phyloP scores from a whole-genome alignment of 1,140 invertebrate genomes.

The Ceratosolen fusciceps region DNA sequence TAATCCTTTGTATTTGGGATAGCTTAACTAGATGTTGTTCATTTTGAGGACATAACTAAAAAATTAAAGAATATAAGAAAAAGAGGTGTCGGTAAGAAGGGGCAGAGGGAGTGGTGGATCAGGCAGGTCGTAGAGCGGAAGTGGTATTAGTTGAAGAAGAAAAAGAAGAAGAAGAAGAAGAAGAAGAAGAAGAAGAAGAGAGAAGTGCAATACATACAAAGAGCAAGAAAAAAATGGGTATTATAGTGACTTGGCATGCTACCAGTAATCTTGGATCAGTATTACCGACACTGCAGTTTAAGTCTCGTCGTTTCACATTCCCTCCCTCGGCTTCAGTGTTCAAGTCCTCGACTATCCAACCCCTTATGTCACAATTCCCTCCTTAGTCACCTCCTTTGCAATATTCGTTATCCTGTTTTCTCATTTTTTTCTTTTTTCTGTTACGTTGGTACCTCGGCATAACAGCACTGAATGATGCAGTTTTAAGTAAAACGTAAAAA shows the following conservation, averaged over 20 bases:
- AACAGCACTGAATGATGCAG: not conserved
- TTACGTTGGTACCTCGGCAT: not conserved
- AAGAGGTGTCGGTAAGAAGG: not conserved
- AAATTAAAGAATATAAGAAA: not conserved
- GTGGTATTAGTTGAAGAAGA: too few species aligned
- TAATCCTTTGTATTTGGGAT: too few species aligned
- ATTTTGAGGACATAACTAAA: not conserved
- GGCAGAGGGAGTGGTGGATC: not conserved
- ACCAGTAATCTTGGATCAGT: slow-evolving; percentile 48
- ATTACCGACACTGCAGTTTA: slow-evolving; percentile 46
- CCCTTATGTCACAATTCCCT: not conserved
- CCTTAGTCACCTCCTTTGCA: not conserved
- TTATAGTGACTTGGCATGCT: slow-evolving; percentile 37
- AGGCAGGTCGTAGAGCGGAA: too few species aligned
- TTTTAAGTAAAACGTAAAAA: slow-evolving; percentile 13
- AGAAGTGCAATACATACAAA: not conserved
- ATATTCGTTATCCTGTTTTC: not conserved
- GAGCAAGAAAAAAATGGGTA: not conserved
- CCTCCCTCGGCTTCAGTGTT: slow-evolving; percentile 7
- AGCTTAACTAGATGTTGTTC: not conserved
- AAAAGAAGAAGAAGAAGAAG: not conserved
- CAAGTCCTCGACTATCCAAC: not conserved
- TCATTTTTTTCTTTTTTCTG: not conserved
- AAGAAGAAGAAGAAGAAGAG: not conserved
- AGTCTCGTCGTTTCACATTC: slow-evolving; percentile 31